phyloP scores from a whole-genome alignment of 1,140 invertebrate genomes.

The Meloidogyne hapla region DNA sequence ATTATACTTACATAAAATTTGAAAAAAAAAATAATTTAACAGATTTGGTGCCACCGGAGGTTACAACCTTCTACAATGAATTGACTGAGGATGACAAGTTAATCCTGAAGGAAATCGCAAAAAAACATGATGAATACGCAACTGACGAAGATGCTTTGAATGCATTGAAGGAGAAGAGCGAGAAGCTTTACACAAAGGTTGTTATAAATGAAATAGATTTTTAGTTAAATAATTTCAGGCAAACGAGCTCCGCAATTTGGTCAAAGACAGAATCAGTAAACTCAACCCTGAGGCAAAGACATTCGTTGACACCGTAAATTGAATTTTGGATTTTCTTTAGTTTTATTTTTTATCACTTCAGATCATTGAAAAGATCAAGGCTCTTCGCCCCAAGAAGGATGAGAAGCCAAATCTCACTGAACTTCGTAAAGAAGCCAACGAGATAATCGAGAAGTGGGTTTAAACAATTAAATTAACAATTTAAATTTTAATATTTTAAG shows the following conservation, averaged over 20 bases:
- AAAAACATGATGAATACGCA: slow-evolving; percentile 44
- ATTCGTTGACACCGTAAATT: slow-evolving; percentile 42
- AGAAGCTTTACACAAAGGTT: slow-evolving; percentile 44
- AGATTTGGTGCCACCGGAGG: slow-evolving; percentile 50
- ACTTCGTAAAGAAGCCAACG: slow-evolving; percentile 38
- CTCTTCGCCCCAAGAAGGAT: slow-evolving; percentile 44
- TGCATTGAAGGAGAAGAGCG: slow-evolving; percentile 48
- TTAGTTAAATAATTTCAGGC: slow-evolving; percentile 27
- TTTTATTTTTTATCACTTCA: slow-evolving; percentile 14
- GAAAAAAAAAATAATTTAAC: neutral
- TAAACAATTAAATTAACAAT: neutral
- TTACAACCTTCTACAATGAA: slow-evolving; percentile 48
- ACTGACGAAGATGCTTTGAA: slow-evolving; percentile 43
- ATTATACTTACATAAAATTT: neutral
- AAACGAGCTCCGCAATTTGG: slow-evolving; percentile 41
- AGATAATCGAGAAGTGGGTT: slow-evolving; percentile 38
- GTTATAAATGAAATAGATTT: neutral
- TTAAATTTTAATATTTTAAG: slow-evolving; percentile 15
- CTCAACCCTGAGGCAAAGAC: slow-evolving; percentile 48
- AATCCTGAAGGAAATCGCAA: slow-evolving; percentile 49
- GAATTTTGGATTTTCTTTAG: neutral
- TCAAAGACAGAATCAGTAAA: slow-evolving; percentile 39
- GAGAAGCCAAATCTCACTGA: slow-evolving; percentile 53
- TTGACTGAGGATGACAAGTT: slow-evolving; percentile 53
- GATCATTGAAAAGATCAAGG: slow-evolving; percentile 48